Evolutionary conservation across 1,140 invertebrate species (phyloP).

Genomic region (Neotoxoptera formosana): DNA sequence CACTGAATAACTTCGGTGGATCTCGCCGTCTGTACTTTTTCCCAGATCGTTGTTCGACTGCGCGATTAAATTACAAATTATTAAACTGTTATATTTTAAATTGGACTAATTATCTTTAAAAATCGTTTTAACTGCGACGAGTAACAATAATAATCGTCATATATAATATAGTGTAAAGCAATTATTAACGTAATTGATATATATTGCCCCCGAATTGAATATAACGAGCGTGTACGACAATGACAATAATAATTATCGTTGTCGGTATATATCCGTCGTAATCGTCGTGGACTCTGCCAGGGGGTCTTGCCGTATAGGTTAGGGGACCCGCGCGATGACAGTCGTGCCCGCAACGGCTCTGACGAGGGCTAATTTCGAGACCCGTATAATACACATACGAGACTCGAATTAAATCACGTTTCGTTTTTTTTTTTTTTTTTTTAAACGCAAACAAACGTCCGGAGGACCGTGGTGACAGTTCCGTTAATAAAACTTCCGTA

Average conservation of each 20-base stretch:
- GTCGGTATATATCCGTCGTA: not conserved
- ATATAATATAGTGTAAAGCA: conserved; percentile 11
- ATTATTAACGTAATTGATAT: conserved; percentile 44
- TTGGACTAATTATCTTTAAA: conserved; percentile 18
- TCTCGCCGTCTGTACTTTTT: not conserved
- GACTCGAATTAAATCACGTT: conserved; percentile 42
- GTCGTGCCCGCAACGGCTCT: not conserved
- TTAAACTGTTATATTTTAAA: not conserved
- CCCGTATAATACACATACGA: too few relatives aligned
- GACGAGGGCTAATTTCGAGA: conserved; percentile 36
- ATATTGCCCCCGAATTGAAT: not conserved
- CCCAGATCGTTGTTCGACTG: not conserved
- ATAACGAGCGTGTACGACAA: not conserved
- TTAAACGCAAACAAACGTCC: conserved; percentile 38
- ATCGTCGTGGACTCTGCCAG: not conserved
- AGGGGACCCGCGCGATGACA: conserved; percentile 17
- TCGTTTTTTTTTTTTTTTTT: too few relatives aligned
- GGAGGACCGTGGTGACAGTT: conserved; percentile 12
- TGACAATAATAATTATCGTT: not conserved
- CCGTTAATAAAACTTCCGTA: not conserved
- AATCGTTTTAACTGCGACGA: not conserved
- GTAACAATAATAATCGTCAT: not conserved
- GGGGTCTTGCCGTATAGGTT: not conserved
- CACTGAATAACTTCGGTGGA: not conserved
- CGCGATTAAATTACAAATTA: not conserved